Conservation (phyloP, 2,888 invertebrate species). For the Caenorhabditis imperialis region DNA sequence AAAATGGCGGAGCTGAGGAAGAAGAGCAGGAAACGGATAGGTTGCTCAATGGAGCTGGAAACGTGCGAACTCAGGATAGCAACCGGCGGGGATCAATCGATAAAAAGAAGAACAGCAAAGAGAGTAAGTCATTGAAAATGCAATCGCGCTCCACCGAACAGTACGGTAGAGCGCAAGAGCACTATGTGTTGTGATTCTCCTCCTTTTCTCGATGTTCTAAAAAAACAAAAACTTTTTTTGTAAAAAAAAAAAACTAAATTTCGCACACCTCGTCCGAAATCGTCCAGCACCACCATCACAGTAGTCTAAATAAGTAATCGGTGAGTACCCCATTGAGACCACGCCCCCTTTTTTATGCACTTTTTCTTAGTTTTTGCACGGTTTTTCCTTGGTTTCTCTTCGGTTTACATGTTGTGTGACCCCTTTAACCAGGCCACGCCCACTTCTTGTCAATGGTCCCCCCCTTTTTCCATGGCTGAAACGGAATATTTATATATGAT, state of each 20-base stretch:
- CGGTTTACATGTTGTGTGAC: too few species aligned
- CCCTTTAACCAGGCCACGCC: too few species aligned
- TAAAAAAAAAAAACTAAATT: too few species aligned
- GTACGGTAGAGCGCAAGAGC: too few species aligned
- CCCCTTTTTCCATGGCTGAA: slow-evolving; percentile 32
- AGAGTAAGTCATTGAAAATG: slow-evolving; percentile 83
- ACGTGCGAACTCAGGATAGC: slow-evolving; percentile 12
- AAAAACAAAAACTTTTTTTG: too few species aligned
- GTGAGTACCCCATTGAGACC: too few species aligned
- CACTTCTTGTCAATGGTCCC: slow-evolving; percentile 12
- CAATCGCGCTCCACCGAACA: not conserved
- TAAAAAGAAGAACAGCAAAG: slow-evolving; percentile 90
- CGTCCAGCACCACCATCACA: slow-evolving; percentile 12
- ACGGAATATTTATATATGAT: too few species aligned
- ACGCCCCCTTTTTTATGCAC: too few species aligned
- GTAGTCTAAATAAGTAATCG: too few species aligned
- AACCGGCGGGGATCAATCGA: slow-evolving; percentile 51
- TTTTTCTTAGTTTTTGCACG: too few species aligned
- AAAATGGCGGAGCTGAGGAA: slow-evolving; percentile 57
- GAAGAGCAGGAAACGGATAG: slow-evolving; percentile 90
- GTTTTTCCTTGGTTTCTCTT: too few species aligned
- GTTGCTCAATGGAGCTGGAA: slow-evolving; percentile 57
- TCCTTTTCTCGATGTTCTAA: not conserved
- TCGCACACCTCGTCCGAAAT: slow-evolving; percentile 22
- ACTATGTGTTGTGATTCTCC: slow-evolving; percentile 5